A percentile compares a stretch with the other conserved stretches of the same genome.
Conservation (phyloP, 2,888 invertebrate species). For the Apomyelois bistriatella region DNA sequence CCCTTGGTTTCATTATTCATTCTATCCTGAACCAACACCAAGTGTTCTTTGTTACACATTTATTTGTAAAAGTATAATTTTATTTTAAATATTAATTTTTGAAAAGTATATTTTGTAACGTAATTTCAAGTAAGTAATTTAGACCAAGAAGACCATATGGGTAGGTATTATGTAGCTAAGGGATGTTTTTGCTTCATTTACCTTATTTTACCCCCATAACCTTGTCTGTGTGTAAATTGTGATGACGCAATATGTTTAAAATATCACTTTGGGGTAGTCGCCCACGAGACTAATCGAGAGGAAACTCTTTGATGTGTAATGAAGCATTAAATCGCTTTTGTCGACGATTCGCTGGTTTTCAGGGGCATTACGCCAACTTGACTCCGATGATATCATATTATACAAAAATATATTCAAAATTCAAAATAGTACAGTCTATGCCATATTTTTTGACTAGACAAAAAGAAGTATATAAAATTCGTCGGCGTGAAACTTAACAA, state of each 20-base stretch:
- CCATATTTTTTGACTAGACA: no score
- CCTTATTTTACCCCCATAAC: background rate
- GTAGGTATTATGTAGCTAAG: no score
- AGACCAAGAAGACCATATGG: no score
- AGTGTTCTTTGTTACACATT: no score
- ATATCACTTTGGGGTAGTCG: conserved; percentile 39
- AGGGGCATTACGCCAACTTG: conserved; percentile 35
- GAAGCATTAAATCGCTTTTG: conserved; percentile 50
- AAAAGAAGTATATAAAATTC: no score
- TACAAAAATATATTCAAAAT: background rate
- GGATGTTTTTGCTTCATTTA: no score
- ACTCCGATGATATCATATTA: background rate
- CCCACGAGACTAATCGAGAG: conserved; percentile 50
- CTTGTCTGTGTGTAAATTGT: conserved; percentile 13
- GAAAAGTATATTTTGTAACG: no score
- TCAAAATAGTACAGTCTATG: background rate
- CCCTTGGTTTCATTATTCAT: no score
- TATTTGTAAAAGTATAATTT: background rate
- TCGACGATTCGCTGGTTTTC: conserved; percentile 49
- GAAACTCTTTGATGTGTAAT: conserved; percentile 61
- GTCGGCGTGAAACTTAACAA: no score
- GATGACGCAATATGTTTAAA: conserved; percentile 21
- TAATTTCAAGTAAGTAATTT: no score
- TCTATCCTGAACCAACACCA: no score
- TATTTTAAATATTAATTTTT: background rate